Evolutionary conservation across 2,797 vertebrate species (phyloP).

Genomic region (Pseudotriccus pelzelni): DNA sequence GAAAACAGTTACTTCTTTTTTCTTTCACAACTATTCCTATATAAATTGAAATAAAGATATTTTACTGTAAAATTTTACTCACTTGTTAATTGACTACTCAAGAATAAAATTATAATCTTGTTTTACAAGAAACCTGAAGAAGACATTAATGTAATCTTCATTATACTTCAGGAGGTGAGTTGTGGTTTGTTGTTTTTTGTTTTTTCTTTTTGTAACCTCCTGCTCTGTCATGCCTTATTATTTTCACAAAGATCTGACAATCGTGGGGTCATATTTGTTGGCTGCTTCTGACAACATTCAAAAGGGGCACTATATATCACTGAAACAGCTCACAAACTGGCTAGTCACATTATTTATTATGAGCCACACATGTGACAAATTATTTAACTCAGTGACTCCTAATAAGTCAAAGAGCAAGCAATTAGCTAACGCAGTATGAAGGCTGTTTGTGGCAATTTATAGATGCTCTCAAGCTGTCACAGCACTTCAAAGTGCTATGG

Average conservation of each 20-base stretch:
- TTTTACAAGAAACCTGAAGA: not conserved
- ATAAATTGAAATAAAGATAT: constrained; percentile 4
- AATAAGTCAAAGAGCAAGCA: constrained; percentile 97
- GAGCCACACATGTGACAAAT: constrained; percentile 93
- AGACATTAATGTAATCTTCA: not conserved
- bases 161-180: not conserved
- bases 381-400: constrained; percentile 92
- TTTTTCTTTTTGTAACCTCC: not conserved
- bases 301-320: constrained; percentile 82
- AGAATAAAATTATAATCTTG: not conserved
- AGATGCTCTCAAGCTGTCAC: constrained; percentile 84
- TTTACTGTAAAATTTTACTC: not conserved
- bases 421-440: constrained; percentile 92
- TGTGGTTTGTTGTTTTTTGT: too few relatives aligned
- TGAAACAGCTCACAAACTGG: constrained; percentile 76
- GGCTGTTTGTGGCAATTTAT: constrained; percentile 91
- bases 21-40: not conserved
- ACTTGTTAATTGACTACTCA: not conserved
- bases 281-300: constrained; percentile 77
- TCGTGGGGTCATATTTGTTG: constrained; percentile 62
- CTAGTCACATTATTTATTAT: constrained; percentile 88
- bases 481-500: constrained; percentile 87
- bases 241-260: constrained; percentile 61
- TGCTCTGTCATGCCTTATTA: constrained; percentile 39
- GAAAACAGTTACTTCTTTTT: not conserved